These are phyloP conservation scores for Seira musarum DNA, from an alignment of 2,888 invertebrate genomes.

Conservation along the genomic window DNA sequence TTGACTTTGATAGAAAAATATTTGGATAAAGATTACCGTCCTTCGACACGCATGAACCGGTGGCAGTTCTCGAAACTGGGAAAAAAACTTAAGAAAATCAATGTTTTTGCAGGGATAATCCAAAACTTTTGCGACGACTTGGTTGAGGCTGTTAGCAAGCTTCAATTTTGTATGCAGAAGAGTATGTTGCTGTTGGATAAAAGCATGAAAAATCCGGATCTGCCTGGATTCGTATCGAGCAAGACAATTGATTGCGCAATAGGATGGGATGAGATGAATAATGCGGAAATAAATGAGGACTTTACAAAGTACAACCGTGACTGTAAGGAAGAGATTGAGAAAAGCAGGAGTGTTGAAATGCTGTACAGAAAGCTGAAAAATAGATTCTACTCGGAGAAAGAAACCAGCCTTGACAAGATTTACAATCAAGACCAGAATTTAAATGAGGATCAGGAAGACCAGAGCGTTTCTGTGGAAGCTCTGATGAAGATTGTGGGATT, in stretches of 20 bases:
- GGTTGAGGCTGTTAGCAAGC: conserved; percentile 14
- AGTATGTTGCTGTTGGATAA: conserved; percentile 8
- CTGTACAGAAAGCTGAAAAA: conserved; percentile 24
- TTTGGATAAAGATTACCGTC: conserved; percentile 21
- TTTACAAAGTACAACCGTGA: too few species aligned
- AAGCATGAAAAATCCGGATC: conserved; percentile 19
- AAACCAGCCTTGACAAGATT: too few species aligned
- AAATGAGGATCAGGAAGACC: not conserved
- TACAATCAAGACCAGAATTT: too few species aligned
- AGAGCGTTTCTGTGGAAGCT: not conserved
- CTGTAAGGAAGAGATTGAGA: too few species aligned
- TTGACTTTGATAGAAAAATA: conserved; percentile 29
- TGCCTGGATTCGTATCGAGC: conserved; percentile 24
- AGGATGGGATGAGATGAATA: not conserved
- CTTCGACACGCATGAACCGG: conserved; percentile 10
- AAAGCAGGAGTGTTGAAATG: conserved; percentile 12
- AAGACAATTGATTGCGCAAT: too few species aligned
- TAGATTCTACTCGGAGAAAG: too few species aligned
- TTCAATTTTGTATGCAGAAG: conserved; percentile 41
- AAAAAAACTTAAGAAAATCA: conserved; percentile 21
- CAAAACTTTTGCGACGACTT: conserved; percentile 24
- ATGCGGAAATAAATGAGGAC: too few species aligned
- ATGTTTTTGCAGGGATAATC: conserved; percentile 37
- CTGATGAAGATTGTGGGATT: conserved; percentile 31
- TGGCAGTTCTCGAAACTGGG: conserved; percentile 27